Evolutionary conservation across 2,113 vertebrate species (phyloP), one percentile per base, ranked within the genome.

Genomic region (Bombycilla garrulus): DNA sequence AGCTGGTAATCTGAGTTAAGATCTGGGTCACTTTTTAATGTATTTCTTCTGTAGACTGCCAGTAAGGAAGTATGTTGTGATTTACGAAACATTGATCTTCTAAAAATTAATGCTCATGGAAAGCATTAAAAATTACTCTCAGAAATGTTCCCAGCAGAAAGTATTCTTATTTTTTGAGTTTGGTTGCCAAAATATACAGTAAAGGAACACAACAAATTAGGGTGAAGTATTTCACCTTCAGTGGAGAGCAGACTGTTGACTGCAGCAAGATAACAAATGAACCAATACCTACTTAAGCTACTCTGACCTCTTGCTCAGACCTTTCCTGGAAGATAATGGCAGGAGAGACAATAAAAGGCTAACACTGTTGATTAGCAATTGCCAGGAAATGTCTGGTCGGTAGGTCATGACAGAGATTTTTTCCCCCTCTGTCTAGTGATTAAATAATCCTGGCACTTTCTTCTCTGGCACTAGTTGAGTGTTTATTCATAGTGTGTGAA

Each of bases 351-450:
- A 92, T 69, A 90, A 95, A 94, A 94, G 11, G 15, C 71, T 62
- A 89, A 87, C 35, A 60, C 3, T 42, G 83, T 31, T 89, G 81
- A 88, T 91, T 60, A 86, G 81, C 76, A 73, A 45, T 87, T 97
- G 93, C 86, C 94, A 96, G 96, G 93, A 97, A 97, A 91, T 78
- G 60, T 69, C 86, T 95, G 67, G 66, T 77, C 42, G 14, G 61
- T 57, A 95, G 84, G 95, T 88, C 86, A 90, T 35, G 84, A 64
- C 61, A 91, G 74, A 79, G 35, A 6, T 45, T 81, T 86, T 83
- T 86, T 60, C 10, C 31, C 26, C 25, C 19, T 90, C 57, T 87
- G 29, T 67, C 38, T 66, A 62, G 51, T 4, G 10, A 73, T 88
- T 96, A 89, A 94, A 61, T 77, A 86, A 60, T 35, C 89, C 77